Evolutionary conservation across 2,113 vertebrate species (phyloP), one percentile per base, ranked within the genome.

Genomic region (Cisticola juncidis): DNA sequence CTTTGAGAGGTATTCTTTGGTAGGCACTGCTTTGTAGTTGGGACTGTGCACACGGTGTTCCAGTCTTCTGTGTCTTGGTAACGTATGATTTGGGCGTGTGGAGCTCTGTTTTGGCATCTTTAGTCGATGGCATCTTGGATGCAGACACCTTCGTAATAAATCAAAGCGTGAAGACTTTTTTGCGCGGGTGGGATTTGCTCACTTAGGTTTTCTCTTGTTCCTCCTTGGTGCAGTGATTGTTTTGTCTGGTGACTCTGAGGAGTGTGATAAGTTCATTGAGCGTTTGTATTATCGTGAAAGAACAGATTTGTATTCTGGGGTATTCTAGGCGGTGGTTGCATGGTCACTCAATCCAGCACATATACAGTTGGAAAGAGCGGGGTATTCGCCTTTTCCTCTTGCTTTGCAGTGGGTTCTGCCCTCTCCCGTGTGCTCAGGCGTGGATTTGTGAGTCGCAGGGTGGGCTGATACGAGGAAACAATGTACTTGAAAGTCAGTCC

Each of bases 281-380:
- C 1, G 0, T 72, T 82, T 83, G 8, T 42, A 8, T 47, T 86
- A 20, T 0, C 0, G 17, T 38, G 47, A 47, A 66, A 71, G 31
- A 73, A 73, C 35, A 80, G 24, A 8, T 81, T 81, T 84, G 70
- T 8, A 0, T 54, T 11, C 11, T 29, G 28, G 36, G 16, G 3
- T 68, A 14, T 64, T 80, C 40, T 25, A 74, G 62, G 42, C 20
- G 23, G 4, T 36, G 25, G 4, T 68, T 81, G 36, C 12, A 9
- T 19, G 15, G 16, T 81, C 60, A 13, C 38, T 68, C 54, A 36
- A 1, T 77, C 21, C 36, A n/a, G 56, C 33, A 20, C 1, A 3
- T 6, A 3, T 21, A 19, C 24, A 23, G 13, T 23, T 88, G 45
- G 42, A 76, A 86, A 38, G 53, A 61, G 36, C 0, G 1, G 8